Evolutionary conservation across 2,888 invertebrate genomes (phyloP).

Genomic region (Eurytoma californica): DNA sequence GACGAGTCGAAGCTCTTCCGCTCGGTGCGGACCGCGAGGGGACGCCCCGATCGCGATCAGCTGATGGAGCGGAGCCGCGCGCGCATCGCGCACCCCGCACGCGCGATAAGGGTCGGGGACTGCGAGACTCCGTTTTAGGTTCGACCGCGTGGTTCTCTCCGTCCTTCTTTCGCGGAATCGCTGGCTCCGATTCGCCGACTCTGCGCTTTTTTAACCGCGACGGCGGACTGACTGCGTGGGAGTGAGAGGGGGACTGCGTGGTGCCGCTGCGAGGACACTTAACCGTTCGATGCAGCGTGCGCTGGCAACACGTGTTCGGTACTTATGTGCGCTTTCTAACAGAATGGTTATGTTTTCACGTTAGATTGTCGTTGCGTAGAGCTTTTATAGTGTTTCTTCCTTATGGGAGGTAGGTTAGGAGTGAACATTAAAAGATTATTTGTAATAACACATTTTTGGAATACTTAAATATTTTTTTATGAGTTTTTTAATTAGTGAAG

Average conservation of each 20-base stretch:
- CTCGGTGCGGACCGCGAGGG: neutral
- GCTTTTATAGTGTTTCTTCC: too few species aligned
- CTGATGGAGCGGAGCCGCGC: slow-evolving; percentile 14
- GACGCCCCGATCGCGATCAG: slow-evolving; percentile 17
- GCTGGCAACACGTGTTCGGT: slow-evolving; percentile 8
- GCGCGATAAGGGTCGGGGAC: neutral
- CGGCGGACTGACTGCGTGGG: too few species aligned
- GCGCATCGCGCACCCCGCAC: neutral
- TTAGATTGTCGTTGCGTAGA: neutral
- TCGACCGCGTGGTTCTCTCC: slow-evolving; percentile 25
- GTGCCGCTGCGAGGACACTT: neutral
- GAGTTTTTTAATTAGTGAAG: neutral
- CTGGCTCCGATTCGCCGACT: neutral
- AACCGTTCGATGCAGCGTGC: slow-evolving; percentile 8
- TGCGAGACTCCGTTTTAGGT: slow-evolving; percentile 13
- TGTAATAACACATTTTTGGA: neutral
- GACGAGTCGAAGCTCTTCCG: slow-evolving; percentile 1
- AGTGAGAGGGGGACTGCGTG: too few species aligned
- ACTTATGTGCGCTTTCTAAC: neutral
- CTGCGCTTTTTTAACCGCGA: neutral
- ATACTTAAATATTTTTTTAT: neutral
- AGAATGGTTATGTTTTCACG: neutral
- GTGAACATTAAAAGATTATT: neutral
- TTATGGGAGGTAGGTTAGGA: too few species aligned
- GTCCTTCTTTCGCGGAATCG: neutral